Percentiles rank a stretch among this genome's conserved stretches.
Evolutionary conservation across 2,113 vertebrate genomes (phyloP).

Genomic region (Natator depressus): DNA sequence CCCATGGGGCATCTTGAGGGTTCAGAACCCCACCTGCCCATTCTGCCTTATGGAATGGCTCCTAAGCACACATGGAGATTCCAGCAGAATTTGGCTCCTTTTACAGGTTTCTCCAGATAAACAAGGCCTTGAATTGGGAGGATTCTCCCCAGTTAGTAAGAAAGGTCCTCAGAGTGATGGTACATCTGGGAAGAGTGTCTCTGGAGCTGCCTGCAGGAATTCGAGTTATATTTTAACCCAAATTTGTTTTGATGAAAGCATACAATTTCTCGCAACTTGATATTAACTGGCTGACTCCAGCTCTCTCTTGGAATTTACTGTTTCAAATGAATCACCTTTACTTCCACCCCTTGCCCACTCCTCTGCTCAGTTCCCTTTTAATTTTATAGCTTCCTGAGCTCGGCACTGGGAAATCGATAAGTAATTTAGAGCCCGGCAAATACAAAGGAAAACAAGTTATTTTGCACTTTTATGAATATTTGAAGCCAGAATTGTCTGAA

Average conservation of each 20-base stretch:
- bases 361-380: conserved; percentile 64
- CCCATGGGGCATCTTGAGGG: neutral
- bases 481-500: conserved; percentile 74
- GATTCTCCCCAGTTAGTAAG: conserved; percentile 6
- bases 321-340: conserved; percentile 55
- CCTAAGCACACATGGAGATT: neutral
- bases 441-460: conserved; percentile 67
- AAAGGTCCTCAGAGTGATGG: neutral
- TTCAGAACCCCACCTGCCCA: neutral
- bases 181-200: neutral
- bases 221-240: conserved; percentile 21
- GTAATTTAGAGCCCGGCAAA: conserved; percentile 77
- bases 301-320: conserved; percentile 44
- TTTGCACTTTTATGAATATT: conserved; percentile 75
- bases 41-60: neutral
- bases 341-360: conserved; percentile 46
- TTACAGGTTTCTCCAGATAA: neutral
- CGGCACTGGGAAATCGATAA: conserved; percentile 81
- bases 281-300: conserved; percentile 8
- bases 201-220: neutral
- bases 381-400: conserved; percentile 74
- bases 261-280: conserved; percentile 14
- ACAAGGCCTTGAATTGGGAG: conserved; percentile 13
- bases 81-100: neutral
- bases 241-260: conserved; percentile 18